phyloP scores from a whole-genome alignment of 2,888 invertebrate species.

The Bugula neritina region DNA sequence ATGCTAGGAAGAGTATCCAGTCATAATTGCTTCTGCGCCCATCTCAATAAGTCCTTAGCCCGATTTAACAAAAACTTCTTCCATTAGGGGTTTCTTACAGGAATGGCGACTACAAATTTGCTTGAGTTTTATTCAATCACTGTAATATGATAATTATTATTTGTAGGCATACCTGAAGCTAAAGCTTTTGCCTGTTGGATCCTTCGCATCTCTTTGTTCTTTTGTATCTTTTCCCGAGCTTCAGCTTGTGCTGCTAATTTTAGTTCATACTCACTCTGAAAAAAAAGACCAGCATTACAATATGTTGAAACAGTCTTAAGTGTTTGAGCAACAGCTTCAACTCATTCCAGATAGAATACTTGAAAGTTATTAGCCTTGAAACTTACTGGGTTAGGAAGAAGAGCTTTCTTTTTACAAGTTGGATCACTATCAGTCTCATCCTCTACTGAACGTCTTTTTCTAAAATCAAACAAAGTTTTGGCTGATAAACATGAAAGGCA shows the following conservation, averaged over 20 bases:
- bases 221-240: background rate
- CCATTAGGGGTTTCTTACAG: background rate
- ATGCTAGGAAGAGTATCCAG: too few species aligned
- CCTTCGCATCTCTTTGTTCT: background rate
- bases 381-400: constrained; percentile 9
- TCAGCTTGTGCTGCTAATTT: background rate
- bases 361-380: too few species aligned
- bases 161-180: too few species aligned
- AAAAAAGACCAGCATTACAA: background rate
- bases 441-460: background rate
- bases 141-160: too few species aligned
- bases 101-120: background rate
- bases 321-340: too few species aligned
- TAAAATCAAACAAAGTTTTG: background rate
- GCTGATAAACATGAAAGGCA: background rate
- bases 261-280: background rate
- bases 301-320: too few species aligned
- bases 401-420: background rate
- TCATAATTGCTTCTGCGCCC: too few species aligned
- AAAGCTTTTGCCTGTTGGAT: background rate
- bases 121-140: too few species aligned
- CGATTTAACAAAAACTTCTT: background rate
- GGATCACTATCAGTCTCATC: background rate
- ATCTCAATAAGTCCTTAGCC: too few species aligned
- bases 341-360: too few species aligned